Conservation (phyloP, 53 echinoderm and acorn worm genomes). For the Echinometra lucunter region DNA sequence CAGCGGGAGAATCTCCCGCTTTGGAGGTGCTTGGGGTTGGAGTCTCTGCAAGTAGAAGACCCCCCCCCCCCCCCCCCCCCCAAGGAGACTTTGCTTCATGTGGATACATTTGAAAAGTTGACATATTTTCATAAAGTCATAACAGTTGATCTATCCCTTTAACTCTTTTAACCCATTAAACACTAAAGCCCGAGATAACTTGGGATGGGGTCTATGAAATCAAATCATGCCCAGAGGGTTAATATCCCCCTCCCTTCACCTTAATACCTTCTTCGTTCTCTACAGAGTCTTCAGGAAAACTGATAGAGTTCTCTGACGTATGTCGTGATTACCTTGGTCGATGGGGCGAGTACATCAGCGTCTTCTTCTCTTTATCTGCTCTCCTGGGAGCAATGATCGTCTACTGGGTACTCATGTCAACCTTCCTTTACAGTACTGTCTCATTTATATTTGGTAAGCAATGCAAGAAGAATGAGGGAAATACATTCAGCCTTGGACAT, state of each 20-base stretch:
- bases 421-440: constrained; percentile 95
- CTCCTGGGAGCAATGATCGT: constrained; percentile 96
- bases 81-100: too few species aligned
- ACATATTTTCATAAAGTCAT: too few species aligned
- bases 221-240: too few species aligned
- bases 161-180: too few species aligned
- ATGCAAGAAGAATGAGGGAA: not conserved
- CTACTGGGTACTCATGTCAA: constrained; percentile 99
- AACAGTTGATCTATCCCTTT: too few species aligned
- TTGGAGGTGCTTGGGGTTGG: too few species aligned
- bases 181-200: too few species aligned
- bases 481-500: not conserved
- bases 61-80: too few species aligned
- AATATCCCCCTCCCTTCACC: not conserved
- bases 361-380: constrained; percentile 93
- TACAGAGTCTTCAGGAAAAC: constrained; percentile 76
- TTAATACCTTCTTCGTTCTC: not conserved
- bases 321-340: constrained; percentile 86
- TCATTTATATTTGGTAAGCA: constrained; percentile 88
- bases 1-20: too few species aligned
- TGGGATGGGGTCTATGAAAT: too few species aligned
- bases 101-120: too few species aligned
- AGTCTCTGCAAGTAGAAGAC: too few species aligned
- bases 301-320: constrained; percentile 94
- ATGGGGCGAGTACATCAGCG: constrained; percentile 77